Base-by-base conservation (phyloP, 1,140 invertebrate genomes). In the Belonocnema kinseyi region DNA sequence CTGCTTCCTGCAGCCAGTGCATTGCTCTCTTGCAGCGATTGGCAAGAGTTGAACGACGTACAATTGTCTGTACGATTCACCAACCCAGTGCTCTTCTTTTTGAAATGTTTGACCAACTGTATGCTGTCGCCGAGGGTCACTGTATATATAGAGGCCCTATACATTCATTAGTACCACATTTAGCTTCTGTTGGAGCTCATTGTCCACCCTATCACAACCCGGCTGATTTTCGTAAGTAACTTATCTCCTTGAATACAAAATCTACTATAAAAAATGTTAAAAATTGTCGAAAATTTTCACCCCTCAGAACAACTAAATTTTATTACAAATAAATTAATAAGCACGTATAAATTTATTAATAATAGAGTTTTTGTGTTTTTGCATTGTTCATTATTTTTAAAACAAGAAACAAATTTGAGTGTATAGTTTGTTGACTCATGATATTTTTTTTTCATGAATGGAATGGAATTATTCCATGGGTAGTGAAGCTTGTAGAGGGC, bases 171-270 rank as follows among this genome's bases (percentile, higher is more conserved):
- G 92, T 99, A 11, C 95, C 97, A n/a, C 97, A 98, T 86, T 92
- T 99, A 46, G 92, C 93, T 6, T 93, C 94, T 1, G 93, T 97
- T 46, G 96, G 95, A 13, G 91, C 98, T 3, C 91, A 94, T 12
- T 99, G 98, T 90, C 98, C 98, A 1, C 92, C 95, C 21, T 99
- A 98, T 86, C 97, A 99, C 89, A 99, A 99, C 90, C 97, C 98
- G 6, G 97, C 98, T 21, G 98, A 99, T 92, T 99, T 97, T 91
- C 92, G 96, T 97, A 66, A 66, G 5, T 66, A 14, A 61, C 14
- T 6, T 61, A 26, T 50, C 33, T 50, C 46, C 52, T 78, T 74
- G 12, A 71, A 17, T 61, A 8, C 40, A 11, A 46, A 11, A 10
- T 78, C 21, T 21, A 53, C 19, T 54, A 58, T 50, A 16, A 53